Evolutionary conservation across 2,113 vertebrate genomes (phyloP), one percentile per base, ranked within the genome.

Genomic region (Tetrax tetrax): DNA sequence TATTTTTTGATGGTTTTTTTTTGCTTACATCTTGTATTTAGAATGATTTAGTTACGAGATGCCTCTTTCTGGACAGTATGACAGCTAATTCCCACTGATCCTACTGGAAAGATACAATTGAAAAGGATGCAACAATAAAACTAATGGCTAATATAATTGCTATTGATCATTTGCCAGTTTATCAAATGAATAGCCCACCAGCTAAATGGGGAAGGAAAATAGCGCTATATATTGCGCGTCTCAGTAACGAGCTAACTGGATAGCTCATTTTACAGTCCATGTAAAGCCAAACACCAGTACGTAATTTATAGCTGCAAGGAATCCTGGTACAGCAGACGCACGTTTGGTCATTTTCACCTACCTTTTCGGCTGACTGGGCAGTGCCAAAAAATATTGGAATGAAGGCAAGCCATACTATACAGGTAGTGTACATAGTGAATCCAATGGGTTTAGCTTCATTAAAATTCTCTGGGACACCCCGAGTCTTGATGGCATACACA

Each of bases 351-450:
- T 92, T 92, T 88, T 75, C 91, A 97, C 98, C 98, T 98, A 99
- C 99, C 99, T 99, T 99, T 94, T 99, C 99, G 1, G 99, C 99
- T 83, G 99, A 99, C 96, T 99, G 99, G 7, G 99, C 99, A 16
- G 99, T 99, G 93, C 99, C 99, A 92, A 99, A 99, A 98, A 99
- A 99, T 98, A 99, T 99, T 77, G 99, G 99, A 91, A 99, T 99
- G 97, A 99, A 99, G 87, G 99, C 99, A 84, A 99, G 98, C 99
- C 99, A 99, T 7, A 99, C 99, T 95, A 99, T 99, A 98, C 99
- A 99, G 74, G 99, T 99, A 66, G 99, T 99, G 97, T 99, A 99
- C 99, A 99, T 99, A 80, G 99, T 99, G 98, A 99, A 99, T 87
- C 99, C 99, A 95, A 99, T 99, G 96, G 99, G 99, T 83, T 99